Evolutionary conservation across 2,797 vertebrate species (phyloP).

Genomic region (Cephalopachus bancanus): DNA sequence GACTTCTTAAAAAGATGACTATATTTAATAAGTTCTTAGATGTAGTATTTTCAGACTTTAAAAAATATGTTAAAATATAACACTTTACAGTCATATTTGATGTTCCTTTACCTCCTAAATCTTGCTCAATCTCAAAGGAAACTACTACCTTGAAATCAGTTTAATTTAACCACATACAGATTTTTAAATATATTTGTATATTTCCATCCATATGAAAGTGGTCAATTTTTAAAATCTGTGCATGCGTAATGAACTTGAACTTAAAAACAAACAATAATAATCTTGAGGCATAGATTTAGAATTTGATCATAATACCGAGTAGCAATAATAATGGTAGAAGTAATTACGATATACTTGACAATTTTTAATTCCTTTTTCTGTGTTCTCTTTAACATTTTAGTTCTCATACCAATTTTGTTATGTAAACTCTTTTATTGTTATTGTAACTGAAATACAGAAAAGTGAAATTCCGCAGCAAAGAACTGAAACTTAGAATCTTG

Average conservation of each 20-base stretch:
- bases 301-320: not conserved
- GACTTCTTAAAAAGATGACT: too few species aligned
- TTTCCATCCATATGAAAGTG: not conserved
- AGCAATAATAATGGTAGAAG: not conserved
- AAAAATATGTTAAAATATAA: not conserved
- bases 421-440: not conserved
- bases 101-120: not conserved
- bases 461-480: not conserved
- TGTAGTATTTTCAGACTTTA: not conserved
- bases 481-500: not conserved
- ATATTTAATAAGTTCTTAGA: not conserved
- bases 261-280: slow-evolving; percentile 19
- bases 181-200: not conserved
- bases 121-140: not conserved
- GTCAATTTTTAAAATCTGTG: not conserved
- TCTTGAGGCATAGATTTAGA: not conserved
- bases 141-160: not conserved
- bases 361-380: not conserved
- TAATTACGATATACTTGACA: not conserved
- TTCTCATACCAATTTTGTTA: not conserved
- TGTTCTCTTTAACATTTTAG: not conserved
- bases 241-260: not conserved
- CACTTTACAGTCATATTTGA: not conserved
- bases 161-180: not conserved
- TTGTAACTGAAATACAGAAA: not conserved